Evolutionary conservation across 2,888 invertebrate genomes (phyloP).

Genomic region (Homarus gammarus): DNA sequence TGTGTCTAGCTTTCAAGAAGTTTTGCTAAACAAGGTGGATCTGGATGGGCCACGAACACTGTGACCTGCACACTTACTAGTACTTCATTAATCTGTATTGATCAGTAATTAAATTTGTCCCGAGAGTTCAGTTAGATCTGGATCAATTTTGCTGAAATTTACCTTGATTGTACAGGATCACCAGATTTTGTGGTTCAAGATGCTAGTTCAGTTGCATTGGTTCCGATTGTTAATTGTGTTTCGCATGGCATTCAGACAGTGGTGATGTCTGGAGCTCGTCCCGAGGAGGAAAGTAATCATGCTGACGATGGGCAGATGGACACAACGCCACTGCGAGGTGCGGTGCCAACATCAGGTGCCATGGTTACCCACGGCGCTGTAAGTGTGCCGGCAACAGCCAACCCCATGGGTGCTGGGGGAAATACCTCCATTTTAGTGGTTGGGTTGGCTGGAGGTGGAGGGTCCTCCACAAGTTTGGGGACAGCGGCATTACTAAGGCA

Average conservation of each 20-base stretch:
- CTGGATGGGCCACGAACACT: background rate
- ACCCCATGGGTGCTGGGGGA: slow-evolving; percentile 48
- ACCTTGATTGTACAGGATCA: background rate
- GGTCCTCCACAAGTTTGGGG: slow-evolving; percentile 37
- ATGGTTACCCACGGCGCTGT: slow-evolving; percentile 47
- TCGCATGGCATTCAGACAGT: slow-evolving; percentile 67
- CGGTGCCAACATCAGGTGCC: slow-evolving; percentile 33
- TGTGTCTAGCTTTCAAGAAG: background rate
- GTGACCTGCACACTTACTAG: background rate
- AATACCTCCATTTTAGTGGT: slow-evolving; percentile 39
- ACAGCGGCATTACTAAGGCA: slow-evolving; percentile 22
- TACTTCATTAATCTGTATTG: background rate
- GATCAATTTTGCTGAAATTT: background rate
- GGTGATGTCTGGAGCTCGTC: slow-evolving; percentile 52
- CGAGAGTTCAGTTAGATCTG: too few species aligned
- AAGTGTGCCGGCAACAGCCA: slow-evolving; percentile 42
- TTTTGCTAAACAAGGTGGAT: too few species aligned
- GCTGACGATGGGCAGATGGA: slow-evolving; percentile 55
- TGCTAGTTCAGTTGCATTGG: background rate
- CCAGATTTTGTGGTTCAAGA: background rate
- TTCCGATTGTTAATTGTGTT: slow-evolving; percentile 34
- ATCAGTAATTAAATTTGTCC: too few species aligned
- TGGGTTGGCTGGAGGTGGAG: slow-evolving; percentile 35
- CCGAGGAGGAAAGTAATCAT: slow-evolving; percentile 41
- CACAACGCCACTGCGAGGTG: slow-evolving; percentile 42